Evolutionary conservation across 2,113 vertebrate species (phyloP), one percentile per base, ranked within the genome.

Genomic region (Cheilinus undulatus): DNA sequence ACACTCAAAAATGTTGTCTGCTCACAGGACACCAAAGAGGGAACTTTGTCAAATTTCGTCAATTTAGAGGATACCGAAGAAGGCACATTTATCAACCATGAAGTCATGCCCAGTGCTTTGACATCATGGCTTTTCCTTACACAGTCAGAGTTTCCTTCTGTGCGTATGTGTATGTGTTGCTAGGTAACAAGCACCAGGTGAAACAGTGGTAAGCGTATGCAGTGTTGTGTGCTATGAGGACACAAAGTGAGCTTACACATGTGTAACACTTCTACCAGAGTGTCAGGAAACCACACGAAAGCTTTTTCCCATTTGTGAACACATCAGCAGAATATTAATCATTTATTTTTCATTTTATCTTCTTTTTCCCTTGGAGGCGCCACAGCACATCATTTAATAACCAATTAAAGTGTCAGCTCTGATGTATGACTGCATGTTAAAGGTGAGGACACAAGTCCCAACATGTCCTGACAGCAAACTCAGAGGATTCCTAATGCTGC

Each of bases 131-230:
- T 14, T 51, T 38, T 27, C 12, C 14, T 50, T 8, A 38, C 24
- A 77, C 71, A 73, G 71, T 51, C 67, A 84, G 82, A 76, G 51
- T 63, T 88, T 83, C 78, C 84, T 85, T 82, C 7, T 40, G 4
- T 51, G 32, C 17, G 10, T 36, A 10, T 82, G 11, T 53, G 23
- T 42, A 19, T 5, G 19, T 34, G 80, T 86, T 70, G 69, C 86
- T 74, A 61, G 51, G 86, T 51, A 65, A 73, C 26, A 11, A 38
- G 50, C 26, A 45, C 54, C 48, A 63, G 24, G 36, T 62, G 53
- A 80, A 86, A 88, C 80, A 90, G 85, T 74, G 79, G 28, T 11
- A 28, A 85, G 28, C 73, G 38, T 19, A 27, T 46, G 69, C 45
- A 22, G 46, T 61, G 53, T 64, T 65, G 74, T 54, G 50, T 38